Percentiles rank a stretch among this genome's conserved stretches.
phyloP scores from a whole-genome alignment of 2,888 invertebrate species.

The Lasioglossum villosulum region DNA sequence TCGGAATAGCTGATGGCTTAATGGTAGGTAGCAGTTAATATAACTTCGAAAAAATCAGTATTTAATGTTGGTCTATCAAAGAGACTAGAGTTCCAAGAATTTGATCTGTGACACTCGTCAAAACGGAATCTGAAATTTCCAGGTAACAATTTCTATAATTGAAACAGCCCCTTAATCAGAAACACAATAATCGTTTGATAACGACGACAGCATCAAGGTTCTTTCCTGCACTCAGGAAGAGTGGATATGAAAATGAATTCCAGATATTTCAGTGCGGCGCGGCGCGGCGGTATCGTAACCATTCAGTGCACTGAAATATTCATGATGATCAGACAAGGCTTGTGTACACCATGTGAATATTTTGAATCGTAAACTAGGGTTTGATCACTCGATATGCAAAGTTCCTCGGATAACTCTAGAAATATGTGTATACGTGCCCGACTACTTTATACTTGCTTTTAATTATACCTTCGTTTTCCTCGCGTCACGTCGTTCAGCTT shows the following conservation, averaged over 20 bases:
- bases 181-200: background rate
- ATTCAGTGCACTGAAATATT: slow-evolving; percentile 16
- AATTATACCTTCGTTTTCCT: background rate
- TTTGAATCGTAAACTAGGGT: background rate
- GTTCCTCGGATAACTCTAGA: slow-evolving; percentile 13
- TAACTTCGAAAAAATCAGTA: background rate
- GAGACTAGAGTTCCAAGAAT: background rate
- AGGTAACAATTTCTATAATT: background rate
- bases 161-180: background rate
- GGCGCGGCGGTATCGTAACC: background rate
- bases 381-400: slow-evolving; percentile 1
- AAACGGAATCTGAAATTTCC: background rate
- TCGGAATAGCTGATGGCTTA: background rate
- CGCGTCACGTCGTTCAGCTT: background rate
- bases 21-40: background rate
- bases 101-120: background rate
- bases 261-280: background rate
- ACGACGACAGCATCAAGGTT: background rate
- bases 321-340: background rate
- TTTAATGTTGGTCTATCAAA: background rate
- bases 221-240: background rate
- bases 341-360: slow-evolving; percentile 1
- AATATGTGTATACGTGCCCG: background rate
- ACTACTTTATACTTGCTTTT: background rate
- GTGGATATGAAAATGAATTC: slow-evolving; percentile 22